A percentile compares a stretch with the other conserved stretches of the same genome.
Evolutionary conservation across 1,140 invertebrate genomes (phyloP).

Genomic region (Listronotus bonariensis): DNA sequence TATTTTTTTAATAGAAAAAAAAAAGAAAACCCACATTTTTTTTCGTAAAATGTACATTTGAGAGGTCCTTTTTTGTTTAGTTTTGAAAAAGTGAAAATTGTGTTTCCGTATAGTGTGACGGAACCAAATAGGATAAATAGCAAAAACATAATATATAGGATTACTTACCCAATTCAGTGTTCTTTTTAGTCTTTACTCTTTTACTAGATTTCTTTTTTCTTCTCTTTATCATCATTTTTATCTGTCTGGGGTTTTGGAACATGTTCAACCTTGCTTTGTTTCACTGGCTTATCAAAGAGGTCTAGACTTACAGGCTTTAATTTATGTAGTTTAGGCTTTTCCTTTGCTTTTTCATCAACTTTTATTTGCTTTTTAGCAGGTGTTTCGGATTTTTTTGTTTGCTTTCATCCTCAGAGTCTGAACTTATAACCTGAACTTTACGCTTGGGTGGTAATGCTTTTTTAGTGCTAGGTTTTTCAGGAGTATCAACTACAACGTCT

Average conservation of each 20-base stretch:
- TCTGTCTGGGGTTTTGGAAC: slow-evolving; percentile 51
- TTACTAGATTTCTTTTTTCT: slow-evolving; percentile 48
- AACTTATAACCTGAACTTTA: slow-evolving; percentile 44
- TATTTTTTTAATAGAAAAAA: too few species aligned
- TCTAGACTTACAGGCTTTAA: slow-evolving; percentile 46
- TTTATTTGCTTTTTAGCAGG: slow-evolving; percentile 18
- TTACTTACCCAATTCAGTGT: slow-evolving; percentile 12
- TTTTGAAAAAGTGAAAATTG: too few species aligned
- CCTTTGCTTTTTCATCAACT: neutral
- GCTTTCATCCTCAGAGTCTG: slow-evolving; percentile 55
- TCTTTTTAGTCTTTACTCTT: slow-evolving; percentile 25
- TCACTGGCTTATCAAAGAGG: slow-evolving; percentile 51
- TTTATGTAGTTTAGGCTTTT: slow-evolving; percentile 2
- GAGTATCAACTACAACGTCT: slow-evolving; percentile 46
- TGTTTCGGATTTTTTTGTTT: slow-evolving; percentile 31
- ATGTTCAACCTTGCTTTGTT: slow-evolving; percentile 53
- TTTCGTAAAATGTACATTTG: too few species aligned
- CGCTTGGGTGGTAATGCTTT: slow-evolving; percentile 37
- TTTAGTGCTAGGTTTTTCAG: slow-evolving; percentile 35
- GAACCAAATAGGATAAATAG: too few species aligned
- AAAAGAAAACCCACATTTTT: too few species aligned
- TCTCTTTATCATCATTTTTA: slow-evolving; percentile 36
- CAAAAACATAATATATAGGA: too few species aligned
- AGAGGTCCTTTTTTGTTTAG: too few species aligned
- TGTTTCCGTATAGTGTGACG: too few species aligned